These are phyloP conservation scores for Agriotes lineatus DNA, from an alignment of 2,888 invertebrate species.

Conservation along the genomic window DNA sequence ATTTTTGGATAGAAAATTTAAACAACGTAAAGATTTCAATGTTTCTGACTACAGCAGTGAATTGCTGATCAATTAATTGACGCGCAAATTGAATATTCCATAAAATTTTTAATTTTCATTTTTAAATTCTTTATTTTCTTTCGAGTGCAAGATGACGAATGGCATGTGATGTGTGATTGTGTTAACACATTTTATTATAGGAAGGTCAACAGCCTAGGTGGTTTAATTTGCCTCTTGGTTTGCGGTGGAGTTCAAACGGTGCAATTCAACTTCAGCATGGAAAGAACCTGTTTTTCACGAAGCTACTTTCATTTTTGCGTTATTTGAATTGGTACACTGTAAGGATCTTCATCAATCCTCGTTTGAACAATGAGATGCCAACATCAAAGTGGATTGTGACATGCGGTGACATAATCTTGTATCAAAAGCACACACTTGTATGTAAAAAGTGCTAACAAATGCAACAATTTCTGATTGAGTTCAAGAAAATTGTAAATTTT, in stretches of 20 bases:
- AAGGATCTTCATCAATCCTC: neutral
- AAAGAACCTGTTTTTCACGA: constrained; percentile 13
- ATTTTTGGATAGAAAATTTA: no score
- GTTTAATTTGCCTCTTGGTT: constrained; percentile 19
- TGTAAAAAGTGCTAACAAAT: neutral
- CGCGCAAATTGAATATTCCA: neutral
- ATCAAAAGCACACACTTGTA: neutral
- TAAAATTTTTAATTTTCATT: neutral
- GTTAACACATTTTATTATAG: constrained; percentile 55
- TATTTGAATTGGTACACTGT: neutral
- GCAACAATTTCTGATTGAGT: no score
- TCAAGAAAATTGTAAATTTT: no score
- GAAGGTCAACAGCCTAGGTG: constrained; percentile 45
- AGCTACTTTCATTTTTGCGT: neutral
- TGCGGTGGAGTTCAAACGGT: constrained; percentile 14
- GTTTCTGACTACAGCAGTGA: no score
- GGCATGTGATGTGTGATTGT: constrained; percentile 45
- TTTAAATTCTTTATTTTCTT: constrained; percentile 10
- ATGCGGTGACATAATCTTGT: neutral
- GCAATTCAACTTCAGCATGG: constrained; percentile 27
- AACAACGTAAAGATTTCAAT: no score
- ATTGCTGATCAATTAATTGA: no score
- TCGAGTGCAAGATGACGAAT: constrained; percentile 35
- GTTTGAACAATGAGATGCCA: neutral
- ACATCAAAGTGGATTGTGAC: neutral